Percentiles rank a stretch among this genome's conserved stretches.
These are phyloP conservation scores for Pardalotus punctatus DNA, from an alignment of 2,113 vertebrate species.

Conservation along the genomic window DNA sequence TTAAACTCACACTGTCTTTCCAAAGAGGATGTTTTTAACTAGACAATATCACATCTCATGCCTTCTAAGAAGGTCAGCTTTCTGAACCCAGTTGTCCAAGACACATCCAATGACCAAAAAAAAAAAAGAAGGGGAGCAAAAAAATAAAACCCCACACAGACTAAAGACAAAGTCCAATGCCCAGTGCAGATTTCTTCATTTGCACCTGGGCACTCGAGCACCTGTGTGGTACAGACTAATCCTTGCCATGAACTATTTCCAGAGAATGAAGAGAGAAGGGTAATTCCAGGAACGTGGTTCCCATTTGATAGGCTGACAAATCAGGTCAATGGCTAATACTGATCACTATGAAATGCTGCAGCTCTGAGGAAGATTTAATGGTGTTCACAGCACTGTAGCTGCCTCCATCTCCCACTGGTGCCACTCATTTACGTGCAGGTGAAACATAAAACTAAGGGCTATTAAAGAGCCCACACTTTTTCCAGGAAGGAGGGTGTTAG, in stretches of 20 bases:
- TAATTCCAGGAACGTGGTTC: not conserved
- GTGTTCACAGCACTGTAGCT: constrained; percentile 8
- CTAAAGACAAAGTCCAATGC: not conserved
- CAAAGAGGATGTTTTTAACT: not conserved
- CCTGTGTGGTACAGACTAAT: not conserved
- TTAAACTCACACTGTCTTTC: constrained; percentile 61
- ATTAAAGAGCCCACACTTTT: constrained; percentile 59
- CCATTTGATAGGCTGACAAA: not conserved
- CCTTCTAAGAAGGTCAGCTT: not conserved
- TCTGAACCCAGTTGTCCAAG: not conserved
- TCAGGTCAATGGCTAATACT: constrained; percentile 43
- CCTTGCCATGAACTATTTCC: not conserved
- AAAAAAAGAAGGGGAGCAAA: accelerated
- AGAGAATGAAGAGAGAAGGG: not conserved
- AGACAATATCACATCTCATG: not conserved
- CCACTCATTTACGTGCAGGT: constrained; percentile 61
- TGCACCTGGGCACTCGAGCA: not conserved
- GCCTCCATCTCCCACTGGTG: constrained; percentile 42
- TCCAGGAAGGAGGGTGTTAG: constrained; percentile 64
- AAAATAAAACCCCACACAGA: accelerated
- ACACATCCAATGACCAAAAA: not conserved
- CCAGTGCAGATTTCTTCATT: not conserved
- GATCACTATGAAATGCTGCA: constrained; percentile 11
- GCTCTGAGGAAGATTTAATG: constrained; percentile 45
- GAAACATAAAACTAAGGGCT: constrained; percentile 56